Evolutionary conservation across 2,888 invertebrate genomes (phyloP), one percentile per base, ranked within the genome.

Genomic region (Balanococcus diminutus): DNA sequence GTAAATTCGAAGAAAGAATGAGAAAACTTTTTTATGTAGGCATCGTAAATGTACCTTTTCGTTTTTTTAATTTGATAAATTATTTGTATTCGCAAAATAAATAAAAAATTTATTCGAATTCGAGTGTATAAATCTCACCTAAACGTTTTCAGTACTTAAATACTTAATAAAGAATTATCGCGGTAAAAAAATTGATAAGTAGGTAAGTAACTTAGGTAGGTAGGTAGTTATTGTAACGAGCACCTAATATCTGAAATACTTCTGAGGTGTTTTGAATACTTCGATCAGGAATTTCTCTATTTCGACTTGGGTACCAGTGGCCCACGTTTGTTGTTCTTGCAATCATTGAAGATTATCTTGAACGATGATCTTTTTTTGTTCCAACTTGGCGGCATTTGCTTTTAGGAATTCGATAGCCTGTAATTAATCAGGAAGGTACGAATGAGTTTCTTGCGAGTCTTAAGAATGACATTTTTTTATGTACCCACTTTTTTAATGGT

Each of bases 1-100:
- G 87, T 87, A 86, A 46, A 0, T 22, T n/a, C n/a, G n/a, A n/a
- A n/a, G n/a, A 9, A 56, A 22, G 8, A 36, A 36, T 36, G 32
- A 56, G 22, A 8, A 56, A 22, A 0, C 4, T 56, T 56, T 56
- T 11, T 22, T 6, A 25, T 61, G 11, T 25, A 25, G n/a, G n/a
- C 46, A 2, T 2, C 46, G 14, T 28, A 16, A 28, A 25, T 25
- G 61, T 14, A 46, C 25, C 61, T 61, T 25, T 25, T 67, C 16
- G 28, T 67, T 67, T 67, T 67, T 67, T 16, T 67, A 67, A 67
- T 67, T 67, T 67, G 28, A 67, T 67, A 16, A 67, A 67, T 28
- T 16, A 42, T 81, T 81, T 31, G 81, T 81, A 81, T 81, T 42
- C 22, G 56, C 22, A 39, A 22, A 42, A 67, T 25, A 31, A 72